phyloP scores from a whole-genome alignment of 1,140 invertebrate genomes.

The Magallana gigas region DNA sequence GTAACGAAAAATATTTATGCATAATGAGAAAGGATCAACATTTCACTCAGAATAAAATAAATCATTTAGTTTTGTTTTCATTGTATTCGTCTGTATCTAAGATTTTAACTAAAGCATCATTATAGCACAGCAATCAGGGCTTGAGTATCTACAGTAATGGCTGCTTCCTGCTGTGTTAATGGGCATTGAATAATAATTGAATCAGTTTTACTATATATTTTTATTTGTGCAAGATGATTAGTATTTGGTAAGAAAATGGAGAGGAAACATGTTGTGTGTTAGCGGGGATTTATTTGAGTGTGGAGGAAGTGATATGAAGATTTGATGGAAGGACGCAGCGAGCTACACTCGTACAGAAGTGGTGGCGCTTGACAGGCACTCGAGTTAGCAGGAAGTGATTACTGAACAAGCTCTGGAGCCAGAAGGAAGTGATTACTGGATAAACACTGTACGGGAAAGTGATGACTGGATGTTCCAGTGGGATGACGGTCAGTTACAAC shows the following conservation, averaged over 20 bases:
- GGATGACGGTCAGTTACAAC: too few species aligned
- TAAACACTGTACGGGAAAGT: too few species aligned
- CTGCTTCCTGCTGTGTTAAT: neutral
- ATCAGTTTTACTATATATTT: too few species aligned
- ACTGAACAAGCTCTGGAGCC: neutral
- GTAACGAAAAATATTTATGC: slow-evolving; percentile 66
- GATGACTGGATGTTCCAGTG: too few species aligned
- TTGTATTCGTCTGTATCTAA: neutral
- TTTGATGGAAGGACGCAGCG: neutral
- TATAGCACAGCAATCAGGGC: neutral
- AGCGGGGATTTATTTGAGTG: neutral
- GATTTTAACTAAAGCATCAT: neutral
- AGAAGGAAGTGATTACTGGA: too few species aligned
- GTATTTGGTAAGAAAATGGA: neutral
- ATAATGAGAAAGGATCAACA: neutral
- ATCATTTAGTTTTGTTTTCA: too few species aligned
- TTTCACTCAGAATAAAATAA: neutral
- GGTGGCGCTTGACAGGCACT: neutral
- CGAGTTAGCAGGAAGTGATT: neutral
- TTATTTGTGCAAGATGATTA: too few species aligned
- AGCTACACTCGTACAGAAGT: neutral
- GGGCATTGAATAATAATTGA: too few species aligned
- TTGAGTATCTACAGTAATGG: neutral
- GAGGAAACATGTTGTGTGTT: neutral
- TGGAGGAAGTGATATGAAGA: slow-evolving; percentile 8